phyloP scores from a whole-genome alignment of 2,797 vertebrate genomes.

The Poecile montanus region DNA sequence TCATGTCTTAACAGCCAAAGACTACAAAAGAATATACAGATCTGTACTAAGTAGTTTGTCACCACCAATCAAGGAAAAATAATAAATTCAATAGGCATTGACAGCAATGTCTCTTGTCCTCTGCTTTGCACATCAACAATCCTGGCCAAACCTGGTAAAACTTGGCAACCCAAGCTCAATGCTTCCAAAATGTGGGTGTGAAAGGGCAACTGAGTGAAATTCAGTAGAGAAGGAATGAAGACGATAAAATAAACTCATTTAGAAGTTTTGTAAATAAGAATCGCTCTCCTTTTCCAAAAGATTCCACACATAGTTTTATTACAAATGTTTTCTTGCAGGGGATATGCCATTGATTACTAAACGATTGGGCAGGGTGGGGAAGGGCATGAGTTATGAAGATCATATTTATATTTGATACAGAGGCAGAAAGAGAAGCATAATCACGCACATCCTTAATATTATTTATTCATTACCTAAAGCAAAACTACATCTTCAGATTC shows the following conservation, averaged over 20 bases:
- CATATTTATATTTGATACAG: neutral
- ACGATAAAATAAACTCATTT: neutral
- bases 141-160: neutral
- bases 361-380: neutral
- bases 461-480: neutral
- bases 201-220: neutral
- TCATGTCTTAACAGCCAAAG: neutral
- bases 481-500: neutral
- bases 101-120: neutral
- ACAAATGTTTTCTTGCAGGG: neutral
- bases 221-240: neutral
- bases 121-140: neutral
- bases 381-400: neutral
- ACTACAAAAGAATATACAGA: neutral
- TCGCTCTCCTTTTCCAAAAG: neutral
- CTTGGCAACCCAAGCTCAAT: neutral
- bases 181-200: neutral
- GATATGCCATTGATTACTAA: neutral
- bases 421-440: neutral
- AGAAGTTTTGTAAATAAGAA: neutral
- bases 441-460: accelerated
- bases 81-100: neutral
- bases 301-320: neutral
- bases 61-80: neutral
- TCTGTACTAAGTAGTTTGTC: neutral